Conservation (phyloP, 2,113 vertebrate species). For the Elanoides forficatus region DNA sequence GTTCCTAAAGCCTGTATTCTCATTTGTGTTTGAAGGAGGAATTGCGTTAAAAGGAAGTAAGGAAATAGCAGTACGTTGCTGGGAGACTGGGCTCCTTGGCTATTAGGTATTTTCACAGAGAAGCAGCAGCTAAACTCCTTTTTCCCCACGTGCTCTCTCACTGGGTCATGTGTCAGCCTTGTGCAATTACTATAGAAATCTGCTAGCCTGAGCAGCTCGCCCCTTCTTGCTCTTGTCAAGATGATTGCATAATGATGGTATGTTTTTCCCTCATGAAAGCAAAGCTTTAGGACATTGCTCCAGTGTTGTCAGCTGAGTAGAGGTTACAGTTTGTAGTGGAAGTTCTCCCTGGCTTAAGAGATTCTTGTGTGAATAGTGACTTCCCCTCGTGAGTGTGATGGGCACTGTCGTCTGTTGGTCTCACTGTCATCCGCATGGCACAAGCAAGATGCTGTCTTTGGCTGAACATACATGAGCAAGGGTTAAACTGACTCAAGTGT, state of each 20-base stretch:
- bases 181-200: not conserved
- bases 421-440: fast-evolving
- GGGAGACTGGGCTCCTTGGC: slow-evolving; percentile 3
- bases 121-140: not conserved
- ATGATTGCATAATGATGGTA: fast-evolving
- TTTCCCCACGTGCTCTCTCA: fast-evolving
- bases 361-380: not conserved
- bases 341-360: not conserved
- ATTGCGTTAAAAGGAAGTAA: not conserved
- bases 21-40: not conserved
- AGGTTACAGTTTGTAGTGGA: not conserved
- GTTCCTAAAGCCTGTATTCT: not conserved
- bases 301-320: not conserved
- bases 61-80: not conserved
- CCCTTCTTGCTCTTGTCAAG: not conserved
- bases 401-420: fast-evolving
- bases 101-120: not conserved
- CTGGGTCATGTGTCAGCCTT: not conserved
- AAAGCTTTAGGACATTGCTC: not conserved
- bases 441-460: not conserved
- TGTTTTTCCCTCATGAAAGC: not conserved
- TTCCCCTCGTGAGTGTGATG: not conserved
- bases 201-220: not conserved
- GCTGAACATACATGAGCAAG: fast-evolving
- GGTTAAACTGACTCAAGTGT: not conserved